phyloP scores from a whole-genome alignment of 2,113 vertebrate genomes.

The Bubalus kerabau region DNA sequence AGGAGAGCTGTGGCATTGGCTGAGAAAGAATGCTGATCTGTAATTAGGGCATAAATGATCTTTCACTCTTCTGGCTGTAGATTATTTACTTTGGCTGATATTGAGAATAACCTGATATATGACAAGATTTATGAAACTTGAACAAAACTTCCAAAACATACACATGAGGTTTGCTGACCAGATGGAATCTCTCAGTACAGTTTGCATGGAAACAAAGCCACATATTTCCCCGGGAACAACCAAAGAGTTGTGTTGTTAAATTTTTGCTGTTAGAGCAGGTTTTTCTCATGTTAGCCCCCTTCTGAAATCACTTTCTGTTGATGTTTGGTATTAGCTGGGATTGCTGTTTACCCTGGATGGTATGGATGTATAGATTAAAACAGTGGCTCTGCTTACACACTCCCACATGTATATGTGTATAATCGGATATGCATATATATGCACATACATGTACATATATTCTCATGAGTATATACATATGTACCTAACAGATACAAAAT shows the following conservation, averaged over 20 bases:
- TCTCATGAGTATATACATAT: neutral
- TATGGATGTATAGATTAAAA: neutral
- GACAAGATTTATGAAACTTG: constrained; percentile 61
- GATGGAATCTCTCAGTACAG: constrained; percentile 9
- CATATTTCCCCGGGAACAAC: neutral
- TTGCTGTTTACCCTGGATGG: neutral
- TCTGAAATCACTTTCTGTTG: neutral
- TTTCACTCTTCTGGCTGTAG: constrained; percentile 40
- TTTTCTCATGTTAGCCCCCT: neutral
- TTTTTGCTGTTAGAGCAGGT: neutral
- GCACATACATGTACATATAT: neutral
- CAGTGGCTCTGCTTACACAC: neutral
- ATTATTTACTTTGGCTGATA: constrained; percentile 47
- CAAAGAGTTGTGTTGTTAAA: neutral
- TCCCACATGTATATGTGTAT: too few species aligned
- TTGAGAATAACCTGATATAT: constrained; percentile 55
- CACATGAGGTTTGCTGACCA: neutral
- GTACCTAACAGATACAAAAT: neutral
- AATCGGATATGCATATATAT: neutral
- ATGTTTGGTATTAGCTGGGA: neutral
- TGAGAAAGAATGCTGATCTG: neutral
- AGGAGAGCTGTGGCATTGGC: neutral
- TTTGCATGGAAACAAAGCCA: neutral
- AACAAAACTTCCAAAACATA: constrained; percentile 39
- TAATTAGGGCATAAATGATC: constrained; percentile 41